Evolutionary conservation across 2,888 invertebrate genomes (phyloP).

Genomic region (Tillus elongatus): DNA sequence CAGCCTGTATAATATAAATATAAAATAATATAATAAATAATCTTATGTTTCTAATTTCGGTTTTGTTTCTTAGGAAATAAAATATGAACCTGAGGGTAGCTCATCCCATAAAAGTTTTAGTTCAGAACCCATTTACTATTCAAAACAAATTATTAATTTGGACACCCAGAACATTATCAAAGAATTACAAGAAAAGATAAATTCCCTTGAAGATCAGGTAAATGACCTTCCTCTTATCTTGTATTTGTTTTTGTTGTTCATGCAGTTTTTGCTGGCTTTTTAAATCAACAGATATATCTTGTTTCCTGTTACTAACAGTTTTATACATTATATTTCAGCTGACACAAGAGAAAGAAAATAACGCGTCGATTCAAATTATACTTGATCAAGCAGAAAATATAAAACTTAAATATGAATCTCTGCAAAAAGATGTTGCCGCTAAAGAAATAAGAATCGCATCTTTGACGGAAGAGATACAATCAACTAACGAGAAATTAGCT

Average conservation of each 20-base stretch:
- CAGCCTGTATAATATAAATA: too few relatives aligned
- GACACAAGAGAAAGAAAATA: slow-evolving; percentile 25
- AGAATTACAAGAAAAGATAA: slow-evolving; percentile 25
- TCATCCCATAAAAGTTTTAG: slow-evolving; percentile 21
- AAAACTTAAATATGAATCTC: slow-evolving; percentile 19
- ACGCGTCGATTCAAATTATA: slow-evolving; percentile 26
- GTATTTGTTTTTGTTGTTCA: slow-evolving; percentile 10
- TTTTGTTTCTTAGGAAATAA: slow-evolving; percentile 26
- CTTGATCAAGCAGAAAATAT: slow-evolving; percentile 24
- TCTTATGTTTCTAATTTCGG: too few relatives aligned
- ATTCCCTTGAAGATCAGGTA: slow-evolving; percentile 26
- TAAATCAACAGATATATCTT: background rate
- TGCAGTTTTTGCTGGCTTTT: slow-evolving; percentile 7
- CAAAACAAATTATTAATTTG: slow-evolving; percentile 15
- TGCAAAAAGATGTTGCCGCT: slow-evolving; percentile 20
- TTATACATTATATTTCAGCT: slow-evolving; percentile 28
- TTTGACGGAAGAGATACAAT: slow-evolving; percentile 23
- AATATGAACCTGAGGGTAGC: slow-evolving; percentile 23
- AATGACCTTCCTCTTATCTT: slow-evolving; percentile 5
- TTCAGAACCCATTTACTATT: slow-evolving; percentile 22
- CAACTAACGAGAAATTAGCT: slow-evolving; percentile 20
- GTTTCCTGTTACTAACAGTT: too few relatives aligned
- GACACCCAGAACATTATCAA: slow-evolving; percentile 10
- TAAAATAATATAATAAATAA: too few relatives aligned
- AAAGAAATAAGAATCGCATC: slow-evolving; percentile 26